These are phyloP conservation scores for Pissodes strobi DNA, from an alignment of 1,140 invertebrate genomes.

Conservation along the genomic window DNA sequence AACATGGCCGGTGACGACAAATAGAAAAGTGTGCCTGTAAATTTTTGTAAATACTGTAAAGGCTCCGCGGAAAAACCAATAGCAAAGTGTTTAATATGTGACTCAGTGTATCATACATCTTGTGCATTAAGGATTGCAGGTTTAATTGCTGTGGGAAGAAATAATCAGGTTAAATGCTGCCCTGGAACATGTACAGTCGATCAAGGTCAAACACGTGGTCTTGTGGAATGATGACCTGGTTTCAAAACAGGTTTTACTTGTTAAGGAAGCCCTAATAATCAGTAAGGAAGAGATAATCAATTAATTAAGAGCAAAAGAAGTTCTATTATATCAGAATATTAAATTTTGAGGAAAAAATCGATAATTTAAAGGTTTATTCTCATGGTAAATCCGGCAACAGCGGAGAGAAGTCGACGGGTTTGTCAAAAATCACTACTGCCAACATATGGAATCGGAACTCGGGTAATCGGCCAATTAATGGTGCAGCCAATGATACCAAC, in stretches of 20 bases:
- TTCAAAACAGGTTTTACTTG: background rate
- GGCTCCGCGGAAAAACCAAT: background rate
- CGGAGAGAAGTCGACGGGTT: background rate
- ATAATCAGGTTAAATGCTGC: background rate
- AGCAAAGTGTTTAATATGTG: background rate
- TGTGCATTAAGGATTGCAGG: too few relatives aligned
- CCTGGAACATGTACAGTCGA: too few relatives aligned
- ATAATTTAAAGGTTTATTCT: too few relatives aligned
- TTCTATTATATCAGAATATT: too few relatives aligned
- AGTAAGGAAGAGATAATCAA: background rate
- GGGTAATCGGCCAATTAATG: too few relatives aligned
- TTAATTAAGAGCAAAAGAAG: too few relatives aligned
- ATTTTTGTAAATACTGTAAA: background rate
- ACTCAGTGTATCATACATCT: too few relatives aligned
- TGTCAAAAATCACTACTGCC: too few relatives aligned
- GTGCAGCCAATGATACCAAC: background rate
- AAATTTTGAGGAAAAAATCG: background rate
- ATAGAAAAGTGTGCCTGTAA: background rate
- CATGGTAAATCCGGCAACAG: background rate
- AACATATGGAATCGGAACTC: too few relatives aligned
- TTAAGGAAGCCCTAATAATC: background rate
- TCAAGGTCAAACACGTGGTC: too few relatives aligned
- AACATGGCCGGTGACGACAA: background rate
- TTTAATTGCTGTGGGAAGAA: background rate
- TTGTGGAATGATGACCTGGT: too few relatives aligned